Conservation (phyloP, 1,140 invertebrate genomes). For the Leptestheria dahalacensis region DNA sequence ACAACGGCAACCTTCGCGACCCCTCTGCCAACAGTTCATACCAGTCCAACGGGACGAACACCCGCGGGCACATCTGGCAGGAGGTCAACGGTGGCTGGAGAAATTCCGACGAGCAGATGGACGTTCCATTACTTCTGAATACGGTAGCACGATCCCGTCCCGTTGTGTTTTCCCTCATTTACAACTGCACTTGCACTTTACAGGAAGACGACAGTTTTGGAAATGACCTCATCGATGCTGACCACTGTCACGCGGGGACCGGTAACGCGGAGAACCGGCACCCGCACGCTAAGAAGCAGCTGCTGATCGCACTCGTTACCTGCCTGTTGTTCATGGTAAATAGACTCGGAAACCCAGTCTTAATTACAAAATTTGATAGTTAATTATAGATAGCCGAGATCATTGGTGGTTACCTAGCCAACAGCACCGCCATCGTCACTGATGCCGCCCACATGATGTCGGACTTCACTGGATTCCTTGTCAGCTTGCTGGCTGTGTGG, state of each 20-base stretch:
- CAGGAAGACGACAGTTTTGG: constrained; percentile 2
- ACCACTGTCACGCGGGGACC: constrained; percentile 11
- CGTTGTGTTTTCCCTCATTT: no score
- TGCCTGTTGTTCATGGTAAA: constrained; percentile 31
- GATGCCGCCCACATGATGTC: constrained; percentile 71
- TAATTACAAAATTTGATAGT: no score
- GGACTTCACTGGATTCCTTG: constrained; percentile 64
- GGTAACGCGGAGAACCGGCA: background rate
- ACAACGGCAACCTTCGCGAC: no score
- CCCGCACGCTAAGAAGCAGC: constrained; percentile 23
- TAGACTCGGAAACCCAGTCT: no score
- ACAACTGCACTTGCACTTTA: background rate
- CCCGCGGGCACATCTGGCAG: background rate
- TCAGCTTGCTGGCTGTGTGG: constrained; percentile 58
- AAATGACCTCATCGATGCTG: background rate
- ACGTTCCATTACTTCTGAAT: background rate
- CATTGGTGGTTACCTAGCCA: constrained; percentile 15
- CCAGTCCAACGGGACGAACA: no score
- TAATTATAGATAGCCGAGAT: constrained; percentile 15
- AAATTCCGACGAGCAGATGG: background rate
- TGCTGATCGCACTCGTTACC: constrained; percentile 29
- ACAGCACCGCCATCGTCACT: constrained; percentile 57
- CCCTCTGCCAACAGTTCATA: no score
- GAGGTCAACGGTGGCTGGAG: background rate
- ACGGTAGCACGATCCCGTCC: no score